These are phyloP conservation scores for Bujurquina vittata DNA, from an alignment of 2,113 vertebrate species.

Conservation along the genomic window DNA sequence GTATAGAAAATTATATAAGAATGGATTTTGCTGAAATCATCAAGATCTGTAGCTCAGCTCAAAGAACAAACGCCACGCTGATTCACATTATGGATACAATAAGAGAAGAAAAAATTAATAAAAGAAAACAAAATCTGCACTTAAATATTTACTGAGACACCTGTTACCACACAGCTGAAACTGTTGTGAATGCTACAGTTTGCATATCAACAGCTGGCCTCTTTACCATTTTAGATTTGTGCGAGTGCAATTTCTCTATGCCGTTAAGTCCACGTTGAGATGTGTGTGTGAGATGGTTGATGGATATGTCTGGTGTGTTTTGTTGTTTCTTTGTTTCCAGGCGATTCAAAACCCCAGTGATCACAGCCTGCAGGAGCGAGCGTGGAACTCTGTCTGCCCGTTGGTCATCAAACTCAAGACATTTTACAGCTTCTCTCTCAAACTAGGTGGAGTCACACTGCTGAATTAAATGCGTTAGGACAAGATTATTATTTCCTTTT, in stretches of 20 bases:
- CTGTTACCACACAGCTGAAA: neutral
- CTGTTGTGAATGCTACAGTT: rapidly evolving
- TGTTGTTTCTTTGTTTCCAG: slow-evolving; percentile 69
- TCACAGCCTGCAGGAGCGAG: slow-evolving; percentile 91
- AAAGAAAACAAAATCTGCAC: no score
- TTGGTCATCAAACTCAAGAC: slow-evolving; percentile 94
- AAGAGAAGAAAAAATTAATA: no score
- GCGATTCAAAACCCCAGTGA: slow-evolving; percentile 97
- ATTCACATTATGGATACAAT: no score
- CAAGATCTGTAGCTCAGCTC: no score
- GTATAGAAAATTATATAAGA: neutral
- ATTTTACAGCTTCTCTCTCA: slow-evolving; percentile 95
- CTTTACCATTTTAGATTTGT: neutral
- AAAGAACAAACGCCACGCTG: no score
- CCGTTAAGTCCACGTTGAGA: neutral
- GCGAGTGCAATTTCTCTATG: neutral
- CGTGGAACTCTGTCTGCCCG: slow-evolving; percentile 96
- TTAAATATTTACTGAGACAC: no score
- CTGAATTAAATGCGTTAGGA: no score
- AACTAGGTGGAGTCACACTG: slow-evolving; percentile 83
- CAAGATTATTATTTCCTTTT: neutral
- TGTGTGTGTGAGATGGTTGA: neutral
- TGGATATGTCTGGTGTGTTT: neutral
- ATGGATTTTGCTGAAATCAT: neutral
- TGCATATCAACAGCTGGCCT: neutral